Evolutionary conservation across 2,888 invertebrate species (phyloP).

Genomic region (Brachycybe producta): DNA sequence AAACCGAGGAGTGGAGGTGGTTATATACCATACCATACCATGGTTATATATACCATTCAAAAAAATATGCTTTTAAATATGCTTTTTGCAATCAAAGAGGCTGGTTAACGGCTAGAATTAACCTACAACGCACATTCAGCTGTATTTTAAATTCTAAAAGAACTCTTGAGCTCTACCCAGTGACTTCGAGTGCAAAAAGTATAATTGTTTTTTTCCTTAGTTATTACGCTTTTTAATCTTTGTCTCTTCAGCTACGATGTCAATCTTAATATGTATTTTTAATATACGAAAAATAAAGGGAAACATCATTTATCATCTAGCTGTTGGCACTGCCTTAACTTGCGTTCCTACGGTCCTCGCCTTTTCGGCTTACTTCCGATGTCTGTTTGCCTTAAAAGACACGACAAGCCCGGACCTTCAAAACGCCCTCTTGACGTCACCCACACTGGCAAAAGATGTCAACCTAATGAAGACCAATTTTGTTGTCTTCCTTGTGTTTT

Average conservation of each 20-base stretch:
- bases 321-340: constrained; percentile 46
- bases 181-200: no score
- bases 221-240: background rate
- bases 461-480: constrained; percentile 50
- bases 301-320: constrained; percentile 36
- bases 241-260: background rate
- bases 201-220: no score
- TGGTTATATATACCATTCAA: no score
- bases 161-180: no score
- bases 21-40: no score
- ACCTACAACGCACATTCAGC: no score
- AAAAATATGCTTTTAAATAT: no score
- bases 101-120: no score
- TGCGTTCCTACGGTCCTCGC: constrained; percentile 46
- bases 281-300: constrained; percentile 7
- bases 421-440: constrained; percentile 12
- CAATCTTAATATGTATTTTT: background rate
- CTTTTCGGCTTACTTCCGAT: constrained; percentile 41
- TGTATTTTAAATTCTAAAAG: no score
- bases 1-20: no score
- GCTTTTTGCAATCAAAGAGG: no score
- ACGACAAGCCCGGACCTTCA: constrained; percentile 23
- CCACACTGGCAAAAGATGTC: constrained; percentile 41
- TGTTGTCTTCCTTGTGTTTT: constrained; percentile 48
- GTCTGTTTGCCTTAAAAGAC: constrained; percentile 41